A percentile compares a stretch with the other conserved stretches of the same genome.
Conservation (phyloP, 2,888 invertebrate genomes). For the Psylliodes chrysocephalus region DNA sequence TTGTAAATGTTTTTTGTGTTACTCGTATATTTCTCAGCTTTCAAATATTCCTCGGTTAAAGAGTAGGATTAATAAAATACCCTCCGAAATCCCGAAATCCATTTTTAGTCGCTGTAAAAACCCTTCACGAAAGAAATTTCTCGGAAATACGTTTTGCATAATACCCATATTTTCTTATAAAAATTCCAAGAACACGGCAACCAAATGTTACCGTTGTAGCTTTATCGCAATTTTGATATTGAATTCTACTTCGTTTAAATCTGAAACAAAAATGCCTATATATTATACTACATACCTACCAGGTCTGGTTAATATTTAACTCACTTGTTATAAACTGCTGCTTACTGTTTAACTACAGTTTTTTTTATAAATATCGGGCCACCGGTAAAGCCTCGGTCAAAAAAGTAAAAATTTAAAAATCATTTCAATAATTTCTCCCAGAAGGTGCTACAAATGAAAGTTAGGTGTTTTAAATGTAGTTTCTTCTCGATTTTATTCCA, state of each 20-base stretch:
- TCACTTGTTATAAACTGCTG: no score
- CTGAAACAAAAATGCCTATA: not conserved
- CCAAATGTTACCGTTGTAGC: slow-evolving; percentile 22
- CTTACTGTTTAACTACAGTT: no score
- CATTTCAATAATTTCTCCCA: no score
- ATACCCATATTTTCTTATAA: slow-evolving; percentile 18
- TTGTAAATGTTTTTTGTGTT: not conserved
- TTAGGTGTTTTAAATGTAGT: no score
- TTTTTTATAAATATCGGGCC: no score
- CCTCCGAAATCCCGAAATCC: slow-evolving; percentile 5
- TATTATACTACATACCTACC: not conserved
- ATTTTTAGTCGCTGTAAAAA: slow-evolving; percentile 10
- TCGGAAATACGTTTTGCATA: slow-evolving; percentile 20
- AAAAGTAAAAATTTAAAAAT: no score
- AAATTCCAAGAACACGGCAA: slow-evolving; percentile 13
- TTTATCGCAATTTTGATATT: slow-evolving; percentile 21
- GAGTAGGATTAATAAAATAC: not conserved
- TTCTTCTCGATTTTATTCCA: no score
- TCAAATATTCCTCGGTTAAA: not conserved
- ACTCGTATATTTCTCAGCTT: not conserved
- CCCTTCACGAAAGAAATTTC: slow-evolving; percentile 7
- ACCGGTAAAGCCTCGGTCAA: no score
- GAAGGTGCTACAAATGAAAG: no score
- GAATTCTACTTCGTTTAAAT: slow-evolving; percentile 12
- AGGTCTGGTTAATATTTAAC: no score